phyloP scores from a whole-genome alignment of 2,888 invertebrate genomes.

The Athetis lepigone region DNA sequence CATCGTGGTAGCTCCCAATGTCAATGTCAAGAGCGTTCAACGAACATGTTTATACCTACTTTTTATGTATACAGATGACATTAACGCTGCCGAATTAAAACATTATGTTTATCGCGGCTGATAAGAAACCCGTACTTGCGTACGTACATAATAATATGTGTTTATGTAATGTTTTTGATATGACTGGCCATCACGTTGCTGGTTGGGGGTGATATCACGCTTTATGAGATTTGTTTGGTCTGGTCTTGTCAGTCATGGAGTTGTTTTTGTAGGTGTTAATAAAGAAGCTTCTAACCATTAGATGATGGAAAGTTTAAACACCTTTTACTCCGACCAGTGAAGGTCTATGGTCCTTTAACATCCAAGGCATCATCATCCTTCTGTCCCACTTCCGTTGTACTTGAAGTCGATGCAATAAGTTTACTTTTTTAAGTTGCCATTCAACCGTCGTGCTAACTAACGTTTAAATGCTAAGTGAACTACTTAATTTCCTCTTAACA shows the following conservation, averaged over 20 bases:
- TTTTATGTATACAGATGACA: slow-evolving; percentile 61
- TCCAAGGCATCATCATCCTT: too few relatives aligned
- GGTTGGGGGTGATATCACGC: slow-evolving; percentile 18
- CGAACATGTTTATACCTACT: slow-evolving; percentile 47
- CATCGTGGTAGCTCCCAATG: slow-evolving; percentile 63
- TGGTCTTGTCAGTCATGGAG: slow-evolving; percentile 7
- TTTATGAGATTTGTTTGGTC: slow-evolving; percentile 14
- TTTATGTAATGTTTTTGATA: slow-evolving; percentile 46
- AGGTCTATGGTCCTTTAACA: too few relatives aligned
- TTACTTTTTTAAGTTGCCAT: too few relatives aligned
- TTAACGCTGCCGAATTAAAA: slow-evolving; percentile 54
- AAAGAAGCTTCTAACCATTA: neutral
- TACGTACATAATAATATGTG: slow-evolving; percentile 27
- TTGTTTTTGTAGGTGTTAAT: neutral
- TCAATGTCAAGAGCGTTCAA: slow-evolving; percentile 74
- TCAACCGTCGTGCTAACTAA: too few relatives aligned
- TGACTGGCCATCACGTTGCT: slow-evolving; percentile 47
- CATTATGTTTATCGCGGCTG: slow-evolving; percentile 51
- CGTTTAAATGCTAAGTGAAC: too few relatives aligned
- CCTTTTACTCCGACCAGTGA: too few relatives aligned
- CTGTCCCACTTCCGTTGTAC: too few relatives aligned
- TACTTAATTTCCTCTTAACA: too few relatives aligned
- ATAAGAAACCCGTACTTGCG: slow-evolving; percentile 52
- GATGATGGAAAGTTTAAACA: neutral
- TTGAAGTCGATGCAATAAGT: too few relatives aligned